These are phyloP conservation scores for Aix galericulata DNA, from an alignment of 2,113 vertebrate genomes.

Conservation along the genomic window DNA sequence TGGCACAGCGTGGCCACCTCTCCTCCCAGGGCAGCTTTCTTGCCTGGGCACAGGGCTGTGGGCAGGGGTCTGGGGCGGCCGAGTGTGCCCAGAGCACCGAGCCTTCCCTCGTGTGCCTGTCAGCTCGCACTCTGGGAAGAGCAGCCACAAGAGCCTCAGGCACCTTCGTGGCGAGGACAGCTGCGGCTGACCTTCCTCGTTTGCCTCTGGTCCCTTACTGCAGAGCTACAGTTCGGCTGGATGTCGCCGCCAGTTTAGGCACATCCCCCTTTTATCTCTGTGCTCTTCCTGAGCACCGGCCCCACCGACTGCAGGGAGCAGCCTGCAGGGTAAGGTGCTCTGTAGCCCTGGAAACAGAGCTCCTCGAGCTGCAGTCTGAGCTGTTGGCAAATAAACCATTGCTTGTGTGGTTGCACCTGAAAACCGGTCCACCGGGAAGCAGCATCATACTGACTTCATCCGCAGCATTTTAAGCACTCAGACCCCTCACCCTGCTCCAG, in stretches of 20 bases:
- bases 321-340: not conserved
- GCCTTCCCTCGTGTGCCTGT: not conserved
- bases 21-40: too few species aligned
- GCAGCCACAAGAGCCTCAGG: not conserved
- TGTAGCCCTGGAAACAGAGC: slow-evolving; percentile 33
- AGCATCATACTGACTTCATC: rapidly evolving
- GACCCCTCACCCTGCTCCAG: not conserved
- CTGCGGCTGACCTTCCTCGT: rapidly evolving
- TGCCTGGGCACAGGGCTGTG: too few species aligned
- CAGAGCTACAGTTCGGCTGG: not conserved
- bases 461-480: not conserved
- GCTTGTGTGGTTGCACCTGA: not conserved
- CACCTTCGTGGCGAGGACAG: not conserved
- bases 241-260: not conserved
- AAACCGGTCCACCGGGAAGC: not conserved
- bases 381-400: not conserved
- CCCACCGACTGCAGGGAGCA: not conserved
- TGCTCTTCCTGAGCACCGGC: not conserved
- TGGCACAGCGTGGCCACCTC: not conserved
- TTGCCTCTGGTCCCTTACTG: not conserved
- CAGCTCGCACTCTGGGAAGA: not conserved
- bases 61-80: not conserved
- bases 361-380: not conserved
- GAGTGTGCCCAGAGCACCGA: not conserved
- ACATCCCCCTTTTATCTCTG: not conserved